Evolutionary conservation across 1,140 invertebrate species (phyloP), one percentile per base, ranked within the genome.

Genomic region (Stegodyphus dumicola): DNA sequence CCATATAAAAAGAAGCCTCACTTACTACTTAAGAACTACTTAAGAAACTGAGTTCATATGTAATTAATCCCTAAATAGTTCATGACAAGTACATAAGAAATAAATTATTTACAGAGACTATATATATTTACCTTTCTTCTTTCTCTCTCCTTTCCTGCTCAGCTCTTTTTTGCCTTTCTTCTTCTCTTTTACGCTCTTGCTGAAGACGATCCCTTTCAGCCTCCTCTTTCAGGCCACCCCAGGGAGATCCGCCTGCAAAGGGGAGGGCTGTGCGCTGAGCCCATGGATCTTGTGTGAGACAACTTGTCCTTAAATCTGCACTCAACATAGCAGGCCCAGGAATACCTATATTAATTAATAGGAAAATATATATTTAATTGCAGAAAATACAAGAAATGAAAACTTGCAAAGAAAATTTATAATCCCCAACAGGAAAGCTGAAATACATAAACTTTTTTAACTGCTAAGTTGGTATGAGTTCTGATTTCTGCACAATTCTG

Each of bases 201-300:
- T 86, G 76, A 6, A 79, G 9, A 6, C 77, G 77, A 33, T 88
- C 87, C 6, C 86, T 49, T 78, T 88, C 88, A 54, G 88, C 88
- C 77, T 88, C 88, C 13, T 87, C 87, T 75, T 88, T 88, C 17
- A 88, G 66, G 6, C 87, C 87, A 33, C 87, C 88, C 87, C 88
- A 88, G 77, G 93, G 93, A 13, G 73, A 54, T 3, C 56, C 87
- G 91, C 15, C 92, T 91, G 53, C 71, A 77, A 85, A 85, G 13
- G 93, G 91, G 6, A 89, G 87, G 9, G 90, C 88, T n/a, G 93
- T 92, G 53, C 94, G 91, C 90, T 94, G 93, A 90, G 94, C 93
- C 94, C 94, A 95, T 33, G 94, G 93, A 91, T 94, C 93, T 67
- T 86, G 85, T 9, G 65, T 53, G 13, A 80, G 65, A 56, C 83